phyloP scores from a whole-genome alignment of 2,888 invertebrate species.

The Trachelus troglodyta region DNA sequence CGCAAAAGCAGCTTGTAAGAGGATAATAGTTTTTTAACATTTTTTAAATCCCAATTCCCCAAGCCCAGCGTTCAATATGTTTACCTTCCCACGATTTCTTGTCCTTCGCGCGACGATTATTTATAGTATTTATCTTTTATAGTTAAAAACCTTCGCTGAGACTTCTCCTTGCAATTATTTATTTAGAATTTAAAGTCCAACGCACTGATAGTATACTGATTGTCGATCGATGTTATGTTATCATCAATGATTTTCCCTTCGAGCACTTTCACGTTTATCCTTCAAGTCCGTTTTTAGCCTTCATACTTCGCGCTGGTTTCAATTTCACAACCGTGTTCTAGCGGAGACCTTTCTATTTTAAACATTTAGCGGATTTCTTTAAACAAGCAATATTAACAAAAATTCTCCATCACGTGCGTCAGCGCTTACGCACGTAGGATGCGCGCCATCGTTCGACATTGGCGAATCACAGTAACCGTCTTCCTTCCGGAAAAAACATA shows the following conservation, averaged over 20 bases:
- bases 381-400: slow-evolving; percentile 14
- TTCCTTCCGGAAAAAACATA: not conserved
- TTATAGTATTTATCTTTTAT: not conserved
- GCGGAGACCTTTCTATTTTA: not conserved
- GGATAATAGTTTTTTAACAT: not conserved
- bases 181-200: not conserved
- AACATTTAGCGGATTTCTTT: slow-evolving; percentile 7
- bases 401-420: slow-evolving; percentile 35
- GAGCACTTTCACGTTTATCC: not conserved
- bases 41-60: not conserved
- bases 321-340: not conserved
- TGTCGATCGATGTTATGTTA: not conserved
- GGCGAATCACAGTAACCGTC: not conserved
- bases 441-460: not conserved
- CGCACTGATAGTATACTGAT: not conserved
- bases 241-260: not conserved
- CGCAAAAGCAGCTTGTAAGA: not conserved
- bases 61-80: not conserved
- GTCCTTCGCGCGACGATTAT: slow-evolving; percentile 1
- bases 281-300: not conserved
- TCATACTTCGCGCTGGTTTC: not conserved
- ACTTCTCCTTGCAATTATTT: not conserved
- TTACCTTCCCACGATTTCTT: not conserved
- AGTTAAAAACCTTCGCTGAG: not conserved
- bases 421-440: slow-evolving; percentile 37